Conservation (phyloP, 2,113 vertebrate genomes). For the Apodemus speciosus region DNA sequence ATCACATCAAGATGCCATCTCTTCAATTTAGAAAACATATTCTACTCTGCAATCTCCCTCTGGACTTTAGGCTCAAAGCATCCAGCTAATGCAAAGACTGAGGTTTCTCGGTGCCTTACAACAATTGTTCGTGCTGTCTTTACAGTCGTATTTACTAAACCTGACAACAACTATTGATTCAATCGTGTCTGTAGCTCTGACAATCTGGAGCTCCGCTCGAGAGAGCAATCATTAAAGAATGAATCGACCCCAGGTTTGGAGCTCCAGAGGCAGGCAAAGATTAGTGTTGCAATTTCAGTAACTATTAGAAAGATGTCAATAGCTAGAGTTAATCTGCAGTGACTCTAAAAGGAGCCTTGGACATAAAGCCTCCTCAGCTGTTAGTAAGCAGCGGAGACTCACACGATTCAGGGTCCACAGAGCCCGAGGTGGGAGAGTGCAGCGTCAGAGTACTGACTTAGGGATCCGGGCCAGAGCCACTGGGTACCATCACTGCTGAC, state of each 20-base stretch:
- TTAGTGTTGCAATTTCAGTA: background rate
- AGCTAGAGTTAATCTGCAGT: background rate
- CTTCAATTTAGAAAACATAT: background rate
- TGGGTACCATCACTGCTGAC: too few species aligned
- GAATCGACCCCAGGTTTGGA: background rate
- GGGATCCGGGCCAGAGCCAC: background rate
- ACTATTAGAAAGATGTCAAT: background rate
- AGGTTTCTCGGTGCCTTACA: conserved; percentile 25
- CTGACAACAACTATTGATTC: background rate
- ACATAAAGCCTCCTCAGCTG: background rate
- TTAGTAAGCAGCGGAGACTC: background rate
- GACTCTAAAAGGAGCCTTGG: background rate
- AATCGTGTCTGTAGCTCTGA: background rate
- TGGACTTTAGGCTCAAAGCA: conserved; percentile 31
- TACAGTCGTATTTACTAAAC: background rate
- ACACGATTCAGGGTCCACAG: background rate
- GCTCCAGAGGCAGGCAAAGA: conserved; percentile 18
- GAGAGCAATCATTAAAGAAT: background rate
- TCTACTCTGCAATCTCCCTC: background rate
- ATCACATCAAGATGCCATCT: background rate
- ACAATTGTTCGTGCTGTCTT: conserved; percentile 28
- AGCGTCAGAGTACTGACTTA: background rate
- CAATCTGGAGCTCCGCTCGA: background rate
- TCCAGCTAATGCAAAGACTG: conserved; percentile 42
- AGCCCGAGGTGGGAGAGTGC: background rate